phyloP scores from a whole-genome alignment of 1,140 invertebrate genomes.

The Tachypleus tridentatus region DNA sequence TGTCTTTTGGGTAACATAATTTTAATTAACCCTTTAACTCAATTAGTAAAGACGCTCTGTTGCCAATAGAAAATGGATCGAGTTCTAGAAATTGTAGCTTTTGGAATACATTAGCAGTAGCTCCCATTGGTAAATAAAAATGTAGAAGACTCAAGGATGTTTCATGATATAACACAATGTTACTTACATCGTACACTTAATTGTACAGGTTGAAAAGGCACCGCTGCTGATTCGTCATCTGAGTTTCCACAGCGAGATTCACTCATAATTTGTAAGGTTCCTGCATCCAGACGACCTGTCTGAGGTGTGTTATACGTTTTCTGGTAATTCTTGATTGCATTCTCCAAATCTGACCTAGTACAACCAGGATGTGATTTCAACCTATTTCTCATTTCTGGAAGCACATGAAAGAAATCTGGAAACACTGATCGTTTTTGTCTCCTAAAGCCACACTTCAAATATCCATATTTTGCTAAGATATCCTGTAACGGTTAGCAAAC shows the following conservation, averaged over 20 bases:
- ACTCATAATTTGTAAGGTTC: conserved; percentile 32
- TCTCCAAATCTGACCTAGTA: conserved; percentile 10
- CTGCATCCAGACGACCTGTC: conserved; percentile 32
- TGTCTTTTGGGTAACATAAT: no score
- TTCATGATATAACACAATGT: neutral
- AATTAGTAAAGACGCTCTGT: no score
- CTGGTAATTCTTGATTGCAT: conserved; percentile 31
- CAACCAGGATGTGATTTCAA: conserved; percentile 4
- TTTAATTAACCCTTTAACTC: no score
- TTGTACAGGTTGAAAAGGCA: conserved; percentile 6
- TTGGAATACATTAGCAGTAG: neutral
- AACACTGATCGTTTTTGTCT: neutral
- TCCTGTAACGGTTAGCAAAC: conserved; percentile 10
- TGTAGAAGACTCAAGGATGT: neutral
- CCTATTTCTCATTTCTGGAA: neutral
- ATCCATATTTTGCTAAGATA: conserved; percentile 18
- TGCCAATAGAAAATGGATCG: no score
- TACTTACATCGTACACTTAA: neutral
- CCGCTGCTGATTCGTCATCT: conserved; percentile 27
- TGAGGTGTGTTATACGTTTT: conserved; percentile 31
- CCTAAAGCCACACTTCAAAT: conserved; percentile 14
- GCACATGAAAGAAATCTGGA: no score
- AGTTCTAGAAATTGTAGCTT: neutral
- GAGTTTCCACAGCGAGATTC: conserved; percentile 34
- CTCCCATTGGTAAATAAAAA: neutral